Base-by-base conservation (phyloP, 2,797 vertebrate genomes). In the Poecile montanus region DNA sequence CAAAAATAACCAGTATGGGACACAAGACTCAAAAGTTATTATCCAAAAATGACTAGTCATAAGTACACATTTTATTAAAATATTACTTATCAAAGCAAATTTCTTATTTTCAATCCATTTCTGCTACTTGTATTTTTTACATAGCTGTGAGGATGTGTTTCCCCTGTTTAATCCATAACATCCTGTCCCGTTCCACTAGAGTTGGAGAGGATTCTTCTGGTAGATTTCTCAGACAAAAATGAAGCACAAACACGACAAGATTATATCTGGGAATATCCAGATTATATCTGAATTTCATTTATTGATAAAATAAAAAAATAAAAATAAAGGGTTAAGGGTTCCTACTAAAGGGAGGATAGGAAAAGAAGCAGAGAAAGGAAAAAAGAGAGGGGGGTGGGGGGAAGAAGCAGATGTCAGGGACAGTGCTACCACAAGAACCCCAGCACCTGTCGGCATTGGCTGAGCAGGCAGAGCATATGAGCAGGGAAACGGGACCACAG, bases 11-110 rank as follows among this genome's bases (percentile, higher is more conserved):
- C 9, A 40, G 1, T 5, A 53, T 4, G 21, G 12, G 9, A 50
- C 70, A 67, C 22, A 1, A 50, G 5, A 70, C 53, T 45, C 10
- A 45, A 65, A 80, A 45, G 4, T 4, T 81, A 38, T 36, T 57
- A 29, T 13, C 3, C 1, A 57, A 17, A 68, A 76, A 15, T 26
- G 23, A 0, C 1, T 48, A 32, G 2, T 20, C 65, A 38, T 2
- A 71, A 71, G 13, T n/a, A 66, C 5, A 58, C 1, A 26, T 51
- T 32, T 85, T 5, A 75, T 51, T 42, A 30, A 58, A 80, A 47
- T 3, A 34, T 30, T 42, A 57, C 3, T 22, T n/a, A 0, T 9
- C 70, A 66, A 34, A 42, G 4, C 27, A n/a, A 11, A 4, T 26
- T 34, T 54, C 13, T 4, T 36, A 4, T 71, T 71, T 91, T 60